Evolutionary conservation across 1,140 invertebrate species (phyloP).

Genomic region (Pygmarrhopalites habei): DNA sequence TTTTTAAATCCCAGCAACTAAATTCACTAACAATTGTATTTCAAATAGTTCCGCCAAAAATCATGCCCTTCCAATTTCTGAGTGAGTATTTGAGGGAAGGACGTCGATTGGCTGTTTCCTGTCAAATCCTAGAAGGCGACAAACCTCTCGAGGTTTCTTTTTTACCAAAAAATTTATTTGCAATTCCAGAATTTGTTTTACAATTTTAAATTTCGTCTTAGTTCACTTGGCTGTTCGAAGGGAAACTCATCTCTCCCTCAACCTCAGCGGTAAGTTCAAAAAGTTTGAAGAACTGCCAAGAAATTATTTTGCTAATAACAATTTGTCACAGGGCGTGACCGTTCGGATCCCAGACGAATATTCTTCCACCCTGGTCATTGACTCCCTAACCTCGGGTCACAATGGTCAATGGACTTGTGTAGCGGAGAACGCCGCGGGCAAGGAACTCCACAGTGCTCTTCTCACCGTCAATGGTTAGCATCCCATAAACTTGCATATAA

Average conservation of each 20-base stretch:
- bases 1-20: too few relatives aligned
- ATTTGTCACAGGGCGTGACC: conserved; percentile 51
- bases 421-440: conserved; percentile 52
- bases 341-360: conserved; percentile 71
- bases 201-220: too few relatives aligned
- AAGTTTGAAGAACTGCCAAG: too few relatives aligned
- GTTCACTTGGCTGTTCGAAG: conserved; percentile 53
- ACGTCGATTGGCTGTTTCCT: conserved; percentile 83
- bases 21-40: too few relatives aligned
- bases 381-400: conserved; percentile 71
- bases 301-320: too few relatives aligned
- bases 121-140: conserved; percentile 89
- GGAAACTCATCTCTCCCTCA: conserved; percentile 45
- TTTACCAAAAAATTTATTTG: too few relatives aligned
- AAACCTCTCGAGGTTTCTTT: conserved; percentile 82
- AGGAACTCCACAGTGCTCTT: conserved; percentile 62
- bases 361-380: conserved; percentile 79
- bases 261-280: conserved; percentile 18
- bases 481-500: background rate
- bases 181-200: too few relatives aligned
- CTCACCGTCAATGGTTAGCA: conserved; percentile 69
- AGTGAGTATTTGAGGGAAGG: conserved; percentile 74
- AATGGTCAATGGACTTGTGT: conserved; percentile 60
- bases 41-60: conserved; percentile 84
- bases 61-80: conserved; percentile 75